Base-by-base conservation (phyloP, 2,797 vertebrate genomes). In the Ptychobarbus kaznakovi region DNA sequence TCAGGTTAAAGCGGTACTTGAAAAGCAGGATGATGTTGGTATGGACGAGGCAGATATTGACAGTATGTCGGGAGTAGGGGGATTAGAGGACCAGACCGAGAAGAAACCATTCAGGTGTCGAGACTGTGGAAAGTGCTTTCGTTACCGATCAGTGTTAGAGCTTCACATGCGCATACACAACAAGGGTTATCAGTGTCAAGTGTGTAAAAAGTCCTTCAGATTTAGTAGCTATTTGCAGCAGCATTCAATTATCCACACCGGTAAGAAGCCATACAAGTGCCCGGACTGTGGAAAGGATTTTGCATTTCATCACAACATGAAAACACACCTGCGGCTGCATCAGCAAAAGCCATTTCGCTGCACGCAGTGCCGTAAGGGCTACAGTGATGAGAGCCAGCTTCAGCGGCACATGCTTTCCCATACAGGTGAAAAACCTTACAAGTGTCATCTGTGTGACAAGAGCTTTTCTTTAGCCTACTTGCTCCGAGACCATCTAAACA, bases 301-400 rank as follows among this genome's bases (percentile, higher is more conserved):
- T 87, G 95, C 95, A 20, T 96, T 96, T 90, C 90, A 95, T 88
- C 96, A 96, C 89, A 96, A 96, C 91, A 96, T 96, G 95, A 94
- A 90, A 88, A 95, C 95, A 0, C 96, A 96, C 83, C 95, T 95
- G 65, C 95, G 92, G 90, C 92, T 96, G 85, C 96, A 96, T 89
- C 93, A 94, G 89, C 94, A 95, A 76, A 96, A 96, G 90, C 95
- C 95, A 0, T 95, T 94, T 81, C 95, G 95, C 76, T 96, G 96
- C 89, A 96, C 93, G 3, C 94, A 93, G 90, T 96, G 96, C 87
- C 94, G 95, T 65, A 96, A 96, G 91, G 94, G 94, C 75, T 96
- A 96, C 94, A 95, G 94, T 2, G 93, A 95, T 1, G 94, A 95
- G 83, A 86, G 85, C 38, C 95, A 96, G 46, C 93, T 96, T 63